Evolutionary conservation across 1,140 invertebrate species (phyloP), one percentile per base, ranked within the genome.

Genomic region (Atta colombica): DNA sequence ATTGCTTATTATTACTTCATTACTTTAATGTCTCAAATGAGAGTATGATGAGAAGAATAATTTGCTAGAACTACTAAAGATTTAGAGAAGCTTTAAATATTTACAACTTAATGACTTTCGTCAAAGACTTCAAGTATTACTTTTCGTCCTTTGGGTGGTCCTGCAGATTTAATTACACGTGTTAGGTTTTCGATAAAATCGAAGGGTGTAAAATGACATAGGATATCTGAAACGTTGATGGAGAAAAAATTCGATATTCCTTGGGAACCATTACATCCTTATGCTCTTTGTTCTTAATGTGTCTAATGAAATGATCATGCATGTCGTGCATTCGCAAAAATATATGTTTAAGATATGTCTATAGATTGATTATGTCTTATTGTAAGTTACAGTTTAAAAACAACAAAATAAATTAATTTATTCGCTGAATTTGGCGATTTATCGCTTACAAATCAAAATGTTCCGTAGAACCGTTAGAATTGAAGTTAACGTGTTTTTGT

Each of bases 161-260:
- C 14, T 16, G 55, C 80, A 53, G 80, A 74, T 84, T 84, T 75
- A 84, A 84, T 74, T 84, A 75, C 80, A 28, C 45, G 55, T 63
- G 45, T 45, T 61, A 82, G 21, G 60, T 49, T 0, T 8, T 61
- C 25, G 53, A 14, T 16, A 49, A 7, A 3, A 53, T 7, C 16
- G 12, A 28, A 74, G 55, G 16, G 35, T 61, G 25, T 82, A 82
- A 74, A 72, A 31, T 82, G 49, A 74, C 68, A 18, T 63, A 21
- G 25, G 80, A 74, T 75, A 84, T 35, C 3, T 45, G 80, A 84
- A 51, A 51, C 80, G 35, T 28, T 49, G 25, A 18, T 14, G 25
- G 21, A 0, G 14, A 84, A 51, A 74, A 28, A 74, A 51, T 35
- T 58, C 21, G 80, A 61, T 75, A 61, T 16, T 31, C 28, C 45